Evolutionary conservation across 2,888 invertebrate genomes (phyloP).

Genomic region (Lepidonotus clava): DNA sequence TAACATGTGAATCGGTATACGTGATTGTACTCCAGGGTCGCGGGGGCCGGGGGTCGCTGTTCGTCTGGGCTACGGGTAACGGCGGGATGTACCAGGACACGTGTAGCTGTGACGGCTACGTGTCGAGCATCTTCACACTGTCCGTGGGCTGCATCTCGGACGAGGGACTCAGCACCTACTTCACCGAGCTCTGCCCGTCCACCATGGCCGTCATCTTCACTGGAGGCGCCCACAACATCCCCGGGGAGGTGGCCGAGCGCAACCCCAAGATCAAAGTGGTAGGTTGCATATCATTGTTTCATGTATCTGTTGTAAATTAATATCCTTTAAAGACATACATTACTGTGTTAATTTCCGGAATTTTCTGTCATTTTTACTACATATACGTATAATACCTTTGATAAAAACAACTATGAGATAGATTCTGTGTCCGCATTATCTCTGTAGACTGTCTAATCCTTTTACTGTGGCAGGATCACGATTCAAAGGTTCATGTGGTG

Average conservation of each 20-base stretch:
- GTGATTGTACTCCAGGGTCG: constrained; percentile 71
- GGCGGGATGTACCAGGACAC: constrained; percentile 75
- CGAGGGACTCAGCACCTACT: constrained; percentile 71
- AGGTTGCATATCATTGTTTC: neutral
- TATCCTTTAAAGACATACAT: too few species aligned
- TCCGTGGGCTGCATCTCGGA: constrained; percentile 75
- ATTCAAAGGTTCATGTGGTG: too few species aligned
- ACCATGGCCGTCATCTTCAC: constrained; percentile 71
- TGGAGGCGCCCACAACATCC: constrained; percentile 61
- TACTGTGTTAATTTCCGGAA: too few species aligned
- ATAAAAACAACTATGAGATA: too few species aligned
- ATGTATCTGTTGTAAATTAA: too few species aligned
- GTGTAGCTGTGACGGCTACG: constrained; percentile 79
- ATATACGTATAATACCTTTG: too few species aligned
- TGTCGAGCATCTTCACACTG: constrained; percentile 74
- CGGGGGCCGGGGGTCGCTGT: constrained; percentile 74
- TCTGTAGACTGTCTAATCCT: too few species aligned
- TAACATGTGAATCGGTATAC: too few species aligned
- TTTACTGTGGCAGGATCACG: too few species aligned
- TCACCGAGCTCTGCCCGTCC: constrained; percentile 77
- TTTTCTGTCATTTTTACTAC: too few species aligned
- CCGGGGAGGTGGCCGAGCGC: constrained; percentile 39
- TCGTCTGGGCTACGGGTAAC: constrained; percentile 79
- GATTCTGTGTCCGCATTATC: too few species aligned
- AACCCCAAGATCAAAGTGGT: constrained; percentile 74